These are phyloP conservation scores for Odontocerum albicorne DNA, from an alignment of 2,888 invertebrate genomes.

Conservation along the genomic window DNA sequence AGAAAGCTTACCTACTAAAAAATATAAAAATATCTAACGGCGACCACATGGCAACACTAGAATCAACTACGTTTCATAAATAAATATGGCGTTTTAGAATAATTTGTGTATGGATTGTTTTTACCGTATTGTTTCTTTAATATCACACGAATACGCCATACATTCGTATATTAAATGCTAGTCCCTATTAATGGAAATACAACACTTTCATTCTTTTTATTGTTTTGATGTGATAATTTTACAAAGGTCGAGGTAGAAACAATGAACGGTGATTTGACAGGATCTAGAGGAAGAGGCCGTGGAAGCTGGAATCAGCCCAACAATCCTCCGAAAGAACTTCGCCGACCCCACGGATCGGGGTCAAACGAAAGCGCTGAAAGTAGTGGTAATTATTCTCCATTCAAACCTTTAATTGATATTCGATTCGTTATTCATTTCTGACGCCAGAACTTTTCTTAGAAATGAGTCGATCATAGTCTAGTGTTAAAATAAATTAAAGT, in stretches of 20 bases:
- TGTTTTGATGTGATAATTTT: conserved; percentile 21
- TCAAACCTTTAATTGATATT: neutral
- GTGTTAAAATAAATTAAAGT: too few species aligned
- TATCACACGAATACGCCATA: conserved; percentile 4
- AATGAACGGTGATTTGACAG: conserved; percentile 58
- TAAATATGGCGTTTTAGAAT: conserved; percentile 32
- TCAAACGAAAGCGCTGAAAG: conserved; percentile 12
- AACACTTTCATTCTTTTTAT: conserved; percentile 8
- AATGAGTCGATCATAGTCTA: too few species aligned
- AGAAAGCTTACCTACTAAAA: too few species aligned
- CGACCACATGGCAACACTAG: conserved; percentile 18
- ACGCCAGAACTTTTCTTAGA: too few species aligned
- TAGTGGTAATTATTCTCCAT: too few species aligned
- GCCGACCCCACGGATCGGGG: conserved; percentile 47
- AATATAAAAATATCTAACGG: too few species aligned
- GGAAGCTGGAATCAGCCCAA: conserved; percentile 52
- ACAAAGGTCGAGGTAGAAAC: conserved; percentile 42
- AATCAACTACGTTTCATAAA: conserved; percentile 31
- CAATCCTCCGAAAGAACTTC: conserved; percentile 53
- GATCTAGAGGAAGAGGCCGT: conserved; percentile 56
- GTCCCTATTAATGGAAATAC: conserved; percentile 24
- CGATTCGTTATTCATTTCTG: too few species aligned
- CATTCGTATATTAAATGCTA: conserved; percentile 4
- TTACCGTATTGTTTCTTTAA: conserved; percentile 18
- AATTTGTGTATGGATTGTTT: conserved; percentile 21